These are phyloP conservation scores for Sarcophaga rosellei DNA, from an alignment of 2,888 invertebrate genomes.

Conservation along the genomic window DNA sequence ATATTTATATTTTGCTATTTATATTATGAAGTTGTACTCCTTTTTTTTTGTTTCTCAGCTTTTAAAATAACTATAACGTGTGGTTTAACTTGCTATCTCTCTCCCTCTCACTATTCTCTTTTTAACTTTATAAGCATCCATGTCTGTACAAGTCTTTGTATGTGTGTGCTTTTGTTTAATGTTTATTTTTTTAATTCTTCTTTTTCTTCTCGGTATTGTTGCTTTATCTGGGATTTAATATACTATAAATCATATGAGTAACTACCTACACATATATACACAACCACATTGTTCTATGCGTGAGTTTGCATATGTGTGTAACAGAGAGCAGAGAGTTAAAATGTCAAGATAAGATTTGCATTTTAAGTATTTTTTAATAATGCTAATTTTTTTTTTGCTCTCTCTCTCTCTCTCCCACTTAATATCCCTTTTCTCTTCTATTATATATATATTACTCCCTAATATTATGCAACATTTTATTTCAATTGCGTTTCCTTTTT, in stretches of 20 bases:
- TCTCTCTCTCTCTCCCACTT: no score
- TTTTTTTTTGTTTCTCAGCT: background rate
- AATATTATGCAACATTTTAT: background rate
- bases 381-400: constrained; percentile 60
- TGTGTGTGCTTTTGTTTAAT: no score
- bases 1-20: constrained; percentile 51
- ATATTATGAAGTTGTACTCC: constrained; percentile 44
- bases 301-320: constrained; percentile 20
- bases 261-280: background rate
- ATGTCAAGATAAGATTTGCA: constrained; percentile 68
- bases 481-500: background rate
- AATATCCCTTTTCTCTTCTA: no score
- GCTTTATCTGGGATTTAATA: constrained; percentile 63
- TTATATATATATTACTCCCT: no score
- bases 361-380: constrained; percentile 69
- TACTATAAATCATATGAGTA: constrained; percentile 56
- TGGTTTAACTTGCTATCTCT: background rate
- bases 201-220: constrained; percentile 20
- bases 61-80: constrained; percentile 1
- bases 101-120: background rate
- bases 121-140: background rate
- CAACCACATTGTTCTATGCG: constrained; percentile 8
- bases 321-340: constrained; percentile 61
- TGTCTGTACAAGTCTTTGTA: background rate
- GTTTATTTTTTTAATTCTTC: no score